Evolutionary conservation across 2,888 invertebrate species (phyloP).

Genomic region (Rhamnusium bicolor): DNA sequence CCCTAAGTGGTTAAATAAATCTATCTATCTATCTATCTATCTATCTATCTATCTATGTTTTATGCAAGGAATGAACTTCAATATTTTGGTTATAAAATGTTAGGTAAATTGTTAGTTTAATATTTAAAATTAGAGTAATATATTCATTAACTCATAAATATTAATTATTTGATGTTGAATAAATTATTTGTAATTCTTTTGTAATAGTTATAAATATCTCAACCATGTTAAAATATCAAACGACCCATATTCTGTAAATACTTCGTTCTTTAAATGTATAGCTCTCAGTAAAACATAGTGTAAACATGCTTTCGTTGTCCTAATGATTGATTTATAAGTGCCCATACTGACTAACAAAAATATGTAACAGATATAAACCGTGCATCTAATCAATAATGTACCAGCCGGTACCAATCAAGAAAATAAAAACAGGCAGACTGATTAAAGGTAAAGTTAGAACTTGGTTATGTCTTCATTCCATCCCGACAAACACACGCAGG

Average conservation of each 20-base stretch:
- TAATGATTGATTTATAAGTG: constrained; percentile 6
- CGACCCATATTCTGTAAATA: neutral
- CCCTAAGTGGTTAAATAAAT: too few relatives aligned
- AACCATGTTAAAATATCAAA: neutral
- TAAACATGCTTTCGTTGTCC: neutral
- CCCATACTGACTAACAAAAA: constrained; percentile 5
- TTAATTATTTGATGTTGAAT: neutral
- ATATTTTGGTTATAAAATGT: too few relatives aligned
- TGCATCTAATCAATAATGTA: constrained; percentile 57
- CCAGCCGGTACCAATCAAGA: constrained; percentile 58
- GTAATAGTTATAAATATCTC: neutral
- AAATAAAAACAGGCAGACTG: constrained; percentile 45
- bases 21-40: too few relatives aligned
- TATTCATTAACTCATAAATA: neutral
- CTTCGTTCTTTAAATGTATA: neutral
- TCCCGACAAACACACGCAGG: constrained; percentile 68
- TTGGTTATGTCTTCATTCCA: constrained; percentile 68
- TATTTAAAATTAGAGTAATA: neutral
- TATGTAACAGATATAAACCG: constrained; percentile 17
- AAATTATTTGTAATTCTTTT: neutral
- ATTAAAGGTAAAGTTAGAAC: constrained; percentile 57
- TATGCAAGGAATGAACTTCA: too few relatives aligned
- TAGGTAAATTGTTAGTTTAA: too few relatives aligned
- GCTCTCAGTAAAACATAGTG: neutral
- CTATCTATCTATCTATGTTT: too few relatives aligned